These are phyloP conservation scores for Apocrypta bakeri DNA, from an alignment of 1,140 invertebrate species.

Conservation along the genomic window DNA sequence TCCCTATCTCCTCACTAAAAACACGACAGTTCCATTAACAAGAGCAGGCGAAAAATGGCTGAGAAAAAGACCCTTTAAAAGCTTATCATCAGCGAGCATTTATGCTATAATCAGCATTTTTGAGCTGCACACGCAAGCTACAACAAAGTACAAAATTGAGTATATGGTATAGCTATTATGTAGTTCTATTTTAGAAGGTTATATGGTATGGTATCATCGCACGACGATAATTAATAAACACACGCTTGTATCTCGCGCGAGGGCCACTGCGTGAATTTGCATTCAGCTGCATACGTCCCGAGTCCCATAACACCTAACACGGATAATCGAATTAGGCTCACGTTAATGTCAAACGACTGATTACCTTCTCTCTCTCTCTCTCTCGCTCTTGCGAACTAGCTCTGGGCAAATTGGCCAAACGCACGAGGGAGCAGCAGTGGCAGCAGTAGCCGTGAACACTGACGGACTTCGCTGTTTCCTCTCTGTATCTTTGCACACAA, in stretches of 20 bases:
- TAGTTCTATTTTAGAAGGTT: too few species aligned
- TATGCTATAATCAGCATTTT: neutral
- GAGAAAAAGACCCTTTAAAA: neutral
- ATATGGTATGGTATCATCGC: conserved; percentile 13
- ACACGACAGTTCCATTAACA: conserved; percentile 21
- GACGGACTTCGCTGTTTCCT: neutral
- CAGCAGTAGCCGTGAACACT: neutral
- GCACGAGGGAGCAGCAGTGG: neutral
- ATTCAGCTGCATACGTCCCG: conserved; percentile 33
- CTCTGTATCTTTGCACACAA: neutral
- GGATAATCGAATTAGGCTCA: conserved; percentile 50
- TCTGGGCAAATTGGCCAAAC: conserved; percentile 41
- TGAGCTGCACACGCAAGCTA: neutral
- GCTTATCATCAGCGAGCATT: neutral
- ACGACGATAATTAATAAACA: conserved; percentile 47
- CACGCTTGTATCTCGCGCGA: neutral
- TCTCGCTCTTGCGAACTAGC: neutral
- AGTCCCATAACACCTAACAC: conserved; percentile 44
- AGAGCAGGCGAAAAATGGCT: neutral
- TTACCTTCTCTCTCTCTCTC: conserved; percentile 10
- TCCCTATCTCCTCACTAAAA: neutral
- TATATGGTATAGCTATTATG: neutral
- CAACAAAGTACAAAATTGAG: neutral
- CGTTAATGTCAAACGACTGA: conserved; percentile 48
- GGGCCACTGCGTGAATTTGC: conserved; percentile 25